phyloP scores from a whole-genome alignment of 2,888 invertebrate genomes.

The Pycnomerus fuliginosus region DNA sequence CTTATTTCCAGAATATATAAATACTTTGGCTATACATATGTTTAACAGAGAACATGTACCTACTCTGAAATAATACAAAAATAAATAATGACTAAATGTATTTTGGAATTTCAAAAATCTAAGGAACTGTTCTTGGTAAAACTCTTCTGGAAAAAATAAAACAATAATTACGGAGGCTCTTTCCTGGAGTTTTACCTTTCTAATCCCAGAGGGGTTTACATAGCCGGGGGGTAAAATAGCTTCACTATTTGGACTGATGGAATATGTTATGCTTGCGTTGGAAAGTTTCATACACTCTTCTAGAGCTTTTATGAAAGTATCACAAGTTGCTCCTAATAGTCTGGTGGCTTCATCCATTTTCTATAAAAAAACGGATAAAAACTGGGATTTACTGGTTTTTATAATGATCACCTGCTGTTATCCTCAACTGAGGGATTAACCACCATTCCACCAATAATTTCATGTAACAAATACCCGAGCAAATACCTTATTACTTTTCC shows the following conservation, averaged over 20 bases:
- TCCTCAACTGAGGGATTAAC: too few relatives aligned
- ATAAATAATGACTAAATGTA: slow-evolving; percentile 4
- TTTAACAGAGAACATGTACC: slow-evolving; percentile 1
- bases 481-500: too few relatives aligned
- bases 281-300: slow-evolving; percentile 76
- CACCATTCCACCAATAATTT: too few relatives aligned
- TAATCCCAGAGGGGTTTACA: slow-evolving; percentile 34
- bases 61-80: slow-evolving; percentile 8
- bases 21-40: slow-evolving; percentile 20
- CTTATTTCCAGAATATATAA: slow-evolving; percentile 15
- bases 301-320: slow-evolving; percentile 78
- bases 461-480: too few relatives aligned
- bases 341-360: slow-evolving; percentile 72
- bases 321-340: slow-evolving; percentile 75
- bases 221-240: slow-evolving; percentile 34
- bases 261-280: slow-evolving; percentile 50
- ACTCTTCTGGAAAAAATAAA: slow-evolving; percentile 11
- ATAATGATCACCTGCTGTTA: too few relatives aligned
- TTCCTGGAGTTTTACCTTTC: slow-evolving; percentile 32
- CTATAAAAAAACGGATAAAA: slow-evolving; percentile 52
- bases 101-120: slow-evolving; percentile 9
- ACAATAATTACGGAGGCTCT: not conserved
- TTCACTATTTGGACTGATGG: slow-evolving; percentile 40
- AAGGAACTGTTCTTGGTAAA: slow-evolving; percentile 9
- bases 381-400: too few relatives aligned